Base-by-base conservation (phyloP, 1,140 invertebrate genomes). In the Calephelis nemesis region DNA sequence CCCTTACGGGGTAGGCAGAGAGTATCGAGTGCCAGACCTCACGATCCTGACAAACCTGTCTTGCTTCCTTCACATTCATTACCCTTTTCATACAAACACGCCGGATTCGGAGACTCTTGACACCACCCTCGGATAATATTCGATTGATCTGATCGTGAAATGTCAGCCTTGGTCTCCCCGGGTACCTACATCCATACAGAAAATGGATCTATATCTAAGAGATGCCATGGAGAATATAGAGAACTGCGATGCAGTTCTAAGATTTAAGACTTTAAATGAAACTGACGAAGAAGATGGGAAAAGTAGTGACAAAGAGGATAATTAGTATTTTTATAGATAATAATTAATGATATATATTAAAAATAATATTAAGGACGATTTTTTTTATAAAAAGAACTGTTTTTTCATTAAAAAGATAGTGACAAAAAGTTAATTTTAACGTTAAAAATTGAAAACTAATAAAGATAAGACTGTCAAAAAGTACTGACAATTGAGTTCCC, bases 401-500 rank as follows among this genome's bases (percentile, higher is more conserved):
- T 63, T 45, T 45, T 63, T 10, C 1, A 42, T 42, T 7, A 7
- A 45, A 7, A 9, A 7, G 42, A 45, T 63, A 42, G 40, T 63
- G 30, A 63, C 12, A 63, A 45, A 63, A 63, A 63, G 62, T 63
- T 47, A 45, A 63, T 63, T 63, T 63, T 45, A n/a, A 40, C 10
- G 60, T 62, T 62, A 40, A 62, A 62, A 50, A 63, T 12, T 42
- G 62, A 42, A 63, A 63, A 63, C 62, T 63, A 42, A 45, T 42
- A 63, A 63, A 63, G 45, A 63, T 12, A 12, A 62, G 60, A 62
- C 30, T 62, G 47, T 10, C 40, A 39, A 62, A 40, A 62, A 62
- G 60, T 62, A 62, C 60, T 62, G 60, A 62, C 40, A 62, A 62
- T 62, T 62, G 39, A 62, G 10, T 62, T 62, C 60, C 30, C 9